Conservation (phyloP, 1,140 invertebrate species). For the Protaetia brevitarsis region DNA sequence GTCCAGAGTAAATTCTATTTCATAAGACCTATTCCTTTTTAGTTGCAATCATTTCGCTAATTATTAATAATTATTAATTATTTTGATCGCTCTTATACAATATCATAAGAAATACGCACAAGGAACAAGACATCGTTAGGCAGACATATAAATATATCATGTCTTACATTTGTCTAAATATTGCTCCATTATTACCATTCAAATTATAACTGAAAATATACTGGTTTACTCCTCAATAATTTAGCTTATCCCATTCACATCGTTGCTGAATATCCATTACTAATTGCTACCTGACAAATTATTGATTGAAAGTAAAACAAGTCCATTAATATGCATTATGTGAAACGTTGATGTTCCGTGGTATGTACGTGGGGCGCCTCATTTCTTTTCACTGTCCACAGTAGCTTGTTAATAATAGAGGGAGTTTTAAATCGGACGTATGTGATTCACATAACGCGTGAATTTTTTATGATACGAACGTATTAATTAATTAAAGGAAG, state of each 20-base stretch:
- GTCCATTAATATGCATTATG: conserved; percentile 12
- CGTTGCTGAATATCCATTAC: not conserved
- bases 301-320: not conserved
- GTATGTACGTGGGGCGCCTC: not conserved
- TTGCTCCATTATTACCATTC: not conserved
- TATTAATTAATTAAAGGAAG: conserved; percentile 13
- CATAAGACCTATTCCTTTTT: too few species aligned
- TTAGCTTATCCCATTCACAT: not conserved
- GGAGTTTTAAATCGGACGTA: conserved; percentile 7
- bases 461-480: not conserved
- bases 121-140: too few species aligned
- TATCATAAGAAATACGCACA: too few species aligned
- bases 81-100: too few species aligned
- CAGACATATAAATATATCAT: not conserved
- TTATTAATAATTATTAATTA: too few species aligned
- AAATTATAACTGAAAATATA: conserved; percentile 9
- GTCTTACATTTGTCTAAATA: not conserved
- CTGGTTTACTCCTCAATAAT: conserved; percentile 6
- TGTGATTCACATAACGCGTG: conserved; percentile 8
- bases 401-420: not conserved
- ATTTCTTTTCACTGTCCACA: conserved; percentile 3
- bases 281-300: conserved; percentile 16
- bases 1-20: too few species aligned
- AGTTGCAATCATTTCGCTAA: too few species aligned
- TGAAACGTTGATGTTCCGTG: not conserved